phyloP scores from a whole-genome alignment of 2,797 vertebrate species.

The Molothrus ater region DNA sequence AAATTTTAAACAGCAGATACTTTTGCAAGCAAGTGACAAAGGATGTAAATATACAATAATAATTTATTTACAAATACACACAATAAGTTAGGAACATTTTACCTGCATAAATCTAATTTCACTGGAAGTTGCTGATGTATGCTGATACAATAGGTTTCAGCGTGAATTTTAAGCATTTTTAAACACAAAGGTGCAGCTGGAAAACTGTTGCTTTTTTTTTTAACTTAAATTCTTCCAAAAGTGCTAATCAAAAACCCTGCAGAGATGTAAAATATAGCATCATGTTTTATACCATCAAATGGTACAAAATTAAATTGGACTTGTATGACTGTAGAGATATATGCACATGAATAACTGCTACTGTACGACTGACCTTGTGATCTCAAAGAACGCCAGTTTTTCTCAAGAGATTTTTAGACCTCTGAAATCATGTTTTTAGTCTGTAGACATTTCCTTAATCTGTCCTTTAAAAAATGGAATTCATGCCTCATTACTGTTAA shows the following conservation, averaged over 20 bases:
- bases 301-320: neutral
- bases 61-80: neutral
- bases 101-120: neutral
- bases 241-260: neutral
- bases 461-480: slow-evolving; percentile 62
- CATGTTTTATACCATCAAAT: neutral
- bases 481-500: slow-evolving; percentile 39
- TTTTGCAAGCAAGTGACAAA: neutral
- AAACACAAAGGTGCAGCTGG: neutral
- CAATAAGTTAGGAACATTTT: neutral
- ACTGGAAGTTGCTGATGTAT: neutral
- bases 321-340: neutral
- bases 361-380: slow-evolving; percentile 66
- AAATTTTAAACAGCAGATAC: neutral
- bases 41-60: neutral
- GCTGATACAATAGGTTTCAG: neutral
- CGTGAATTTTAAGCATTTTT: neutral
- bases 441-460: slow-evolving; percentile 65
- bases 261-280: neutral
- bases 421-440: slow-evolving; percentile 71
- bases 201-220: neutral
- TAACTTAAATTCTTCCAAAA: neutral
- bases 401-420: slow-evolving; percentile 64
- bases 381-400: slow-evolving; percentile 58
- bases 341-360: neutral